Evolutionary conservation across 2,113 vertebrate species (phyloP).

Genomic region (Eolophus roseicapilla): DNA sequence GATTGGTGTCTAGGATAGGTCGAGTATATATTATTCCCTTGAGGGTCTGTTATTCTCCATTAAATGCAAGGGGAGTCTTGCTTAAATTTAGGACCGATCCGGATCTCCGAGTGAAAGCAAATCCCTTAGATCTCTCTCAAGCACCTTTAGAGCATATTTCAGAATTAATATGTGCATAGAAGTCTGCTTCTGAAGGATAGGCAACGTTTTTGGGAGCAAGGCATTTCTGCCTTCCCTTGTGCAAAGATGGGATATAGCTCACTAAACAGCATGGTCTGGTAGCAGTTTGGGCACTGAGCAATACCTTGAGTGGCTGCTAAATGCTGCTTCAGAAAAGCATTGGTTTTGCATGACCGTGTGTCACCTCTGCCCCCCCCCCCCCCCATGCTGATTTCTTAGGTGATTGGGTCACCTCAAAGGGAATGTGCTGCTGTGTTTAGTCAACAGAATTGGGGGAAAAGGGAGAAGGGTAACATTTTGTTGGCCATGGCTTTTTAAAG

Average conservation of each 20-base stretch:
- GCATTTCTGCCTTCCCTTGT: background rate
- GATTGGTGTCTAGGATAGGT: constrained; percentile 48
- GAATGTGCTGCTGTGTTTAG: background rate
- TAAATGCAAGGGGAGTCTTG: background rate
- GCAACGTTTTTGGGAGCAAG: background rate
- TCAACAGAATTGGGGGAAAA: background rate
- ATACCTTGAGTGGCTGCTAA: background rate
- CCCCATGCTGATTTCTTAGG: background rate
- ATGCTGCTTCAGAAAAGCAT: background rate
- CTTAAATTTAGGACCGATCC: background rate
- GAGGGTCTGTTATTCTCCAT: constrained; percentile 2
- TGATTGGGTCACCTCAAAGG: background rate
- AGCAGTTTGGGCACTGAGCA: background rate
- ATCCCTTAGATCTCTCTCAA: background rate
- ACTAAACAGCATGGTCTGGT: accelerated
- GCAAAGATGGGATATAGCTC: background rate
- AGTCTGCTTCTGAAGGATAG: background rate
- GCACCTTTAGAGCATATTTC: background rate
- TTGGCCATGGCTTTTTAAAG: background rate
- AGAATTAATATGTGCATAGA: background rate
- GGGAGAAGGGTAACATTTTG: background rate
- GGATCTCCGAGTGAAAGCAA: background rate
- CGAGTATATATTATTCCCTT: background rate
- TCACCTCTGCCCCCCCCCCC: background rate
- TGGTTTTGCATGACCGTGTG: background rate